These are phyloP conservation scores for Lepidonotus clava DNA, from an alignment of 2,888 invertebrate genomes.

Conservation along the genomic window DNA sequence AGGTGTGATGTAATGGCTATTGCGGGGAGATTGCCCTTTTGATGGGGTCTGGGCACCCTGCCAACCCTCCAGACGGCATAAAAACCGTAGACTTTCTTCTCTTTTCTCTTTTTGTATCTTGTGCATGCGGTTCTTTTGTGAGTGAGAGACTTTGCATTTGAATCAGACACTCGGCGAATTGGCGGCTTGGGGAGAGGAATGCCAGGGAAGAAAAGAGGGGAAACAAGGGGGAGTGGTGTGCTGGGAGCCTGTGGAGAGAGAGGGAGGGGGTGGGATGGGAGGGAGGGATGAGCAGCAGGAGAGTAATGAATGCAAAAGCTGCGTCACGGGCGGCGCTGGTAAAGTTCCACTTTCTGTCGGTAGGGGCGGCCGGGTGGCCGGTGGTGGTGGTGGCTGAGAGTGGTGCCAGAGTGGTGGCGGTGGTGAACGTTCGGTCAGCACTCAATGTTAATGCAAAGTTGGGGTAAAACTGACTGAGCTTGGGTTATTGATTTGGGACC, in stretches of 20 bases:
- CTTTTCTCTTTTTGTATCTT: neutral
- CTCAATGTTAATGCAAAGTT: too few relatives aligned
- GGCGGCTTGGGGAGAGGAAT: neutral
- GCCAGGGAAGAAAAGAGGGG: neutral
- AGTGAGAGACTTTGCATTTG: neutral
- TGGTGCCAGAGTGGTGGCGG: neutral
- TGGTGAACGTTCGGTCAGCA: too few relatives aligned
- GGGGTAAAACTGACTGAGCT: too few relatives aligned
- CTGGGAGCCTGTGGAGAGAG: neutral
- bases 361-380: neutral
- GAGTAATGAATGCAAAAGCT: constrained; percentile 1
- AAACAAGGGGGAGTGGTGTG: neutral
- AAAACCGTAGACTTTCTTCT: neutral
- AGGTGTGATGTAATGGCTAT: neutral
- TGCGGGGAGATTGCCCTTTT: neutral
- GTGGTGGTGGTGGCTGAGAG: neutral
- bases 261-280: neutral
- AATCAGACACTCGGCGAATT: neutral
- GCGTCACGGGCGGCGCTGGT: too few relatives aligned
- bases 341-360: neutral
- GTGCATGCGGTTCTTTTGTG: neutral
- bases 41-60: neutral
- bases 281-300: constrained; percentile 31
- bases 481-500: too few relatives aligned
- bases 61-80: neutral